Conservation (phyloP, 2,797 vertebrate species). For the Petrocephalus schoutedeni region DNA sequence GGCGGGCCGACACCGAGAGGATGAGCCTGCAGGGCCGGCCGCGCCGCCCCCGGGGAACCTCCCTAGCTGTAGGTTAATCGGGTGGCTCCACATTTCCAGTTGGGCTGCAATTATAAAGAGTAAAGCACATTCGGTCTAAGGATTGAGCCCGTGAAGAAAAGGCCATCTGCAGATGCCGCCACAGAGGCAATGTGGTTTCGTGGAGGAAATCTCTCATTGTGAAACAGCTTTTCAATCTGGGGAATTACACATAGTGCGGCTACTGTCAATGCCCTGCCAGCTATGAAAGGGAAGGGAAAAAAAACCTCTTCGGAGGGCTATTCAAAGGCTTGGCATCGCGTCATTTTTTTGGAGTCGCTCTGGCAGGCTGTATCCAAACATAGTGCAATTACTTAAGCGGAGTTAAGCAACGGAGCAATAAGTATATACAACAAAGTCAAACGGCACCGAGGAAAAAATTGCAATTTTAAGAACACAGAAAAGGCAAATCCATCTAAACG, state of each 20-base stretch:
- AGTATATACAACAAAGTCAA: slow-evolving; percentile 46
- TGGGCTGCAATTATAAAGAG: slow-evolving; percentile 35
- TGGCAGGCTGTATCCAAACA: slow-evolving; percentile 46
- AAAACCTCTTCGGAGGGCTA: slow-evolving; percentile 47
- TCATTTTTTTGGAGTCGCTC: slow-evolving; percentile 48
- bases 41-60: background rate
- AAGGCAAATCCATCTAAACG: slow-evolving; percentile 48
- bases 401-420: slow-evolving; percentile 48
- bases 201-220: slow-evolving; percentile 68
- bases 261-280: slow-evolving; percentile 74
- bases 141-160: slow-evolving; percentile 37
- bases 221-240: slow-evolving; percentile 71
- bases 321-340: slow-evolving; percentile 57
- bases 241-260: slow-evolving; percentile 76
- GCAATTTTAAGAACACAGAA: slow-evolving; percentile 40
- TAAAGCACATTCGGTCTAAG: slow-evolving; percentile 28
- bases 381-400: slow-evolving; percentile 51
- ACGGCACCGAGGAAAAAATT: slow-evolving; percentile 34
- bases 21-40: background rate
- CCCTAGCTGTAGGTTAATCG: slow-evolving; percentile 35
- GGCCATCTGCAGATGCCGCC: slow-evolving; percentile 41
- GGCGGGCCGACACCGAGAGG: background rate
- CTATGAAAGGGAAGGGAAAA: slow-evolving; percentile 51
- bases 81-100: slow-evolving; percentile 39
- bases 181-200: slow-evolving; percentile 32